Conservation (phyloP, 2,888 invertebrate genomes). For the Dynastes tityus region DNA sequence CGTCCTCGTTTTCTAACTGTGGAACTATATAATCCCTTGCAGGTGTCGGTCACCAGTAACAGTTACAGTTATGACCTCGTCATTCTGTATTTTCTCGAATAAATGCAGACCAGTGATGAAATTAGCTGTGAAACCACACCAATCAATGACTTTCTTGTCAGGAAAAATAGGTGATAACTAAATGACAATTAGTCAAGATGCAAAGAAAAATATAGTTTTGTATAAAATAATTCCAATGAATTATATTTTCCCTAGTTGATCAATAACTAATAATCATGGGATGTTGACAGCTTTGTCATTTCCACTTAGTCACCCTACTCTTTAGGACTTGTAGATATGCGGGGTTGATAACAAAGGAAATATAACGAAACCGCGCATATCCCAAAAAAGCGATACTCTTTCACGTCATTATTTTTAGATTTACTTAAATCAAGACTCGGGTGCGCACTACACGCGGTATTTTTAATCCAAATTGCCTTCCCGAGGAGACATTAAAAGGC, state of each 20-base stretch:
- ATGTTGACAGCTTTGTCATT: not conserved
- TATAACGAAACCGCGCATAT: not conserved
- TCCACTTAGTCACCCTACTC: not conserved
- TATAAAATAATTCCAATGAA: not conserved
- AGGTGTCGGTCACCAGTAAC: no score
- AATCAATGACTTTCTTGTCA: no score
- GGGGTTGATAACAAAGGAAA: not conserved
- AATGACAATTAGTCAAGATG: not conserved
- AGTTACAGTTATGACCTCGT: no score
- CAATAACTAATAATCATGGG: not conserved
- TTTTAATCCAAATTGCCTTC: conserved; percentile 37
- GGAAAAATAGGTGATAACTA: no score
- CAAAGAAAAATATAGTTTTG: not conserved
- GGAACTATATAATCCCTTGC: no score
- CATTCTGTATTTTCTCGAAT: no score
- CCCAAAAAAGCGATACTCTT: conserved; percentile 5
- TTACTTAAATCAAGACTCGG: conserved; percentile 11
- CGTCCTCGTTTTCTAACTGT: no score
- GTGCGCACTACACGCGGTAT: conserved; percentile 14
- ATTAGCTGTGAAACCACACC: no score
- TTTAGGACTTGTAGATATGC: not conserved
- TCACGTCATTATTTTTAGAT: conserved; percentile 31
- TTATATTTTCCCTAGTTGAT: not conserved
- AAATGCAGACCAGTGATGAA: no score
- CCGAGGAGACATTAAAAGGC: conserved; percentile 41